Base-by-base conservation (phyloP, 2,797 vertebrate genomes). In the Valencia hispanica region DNA sequence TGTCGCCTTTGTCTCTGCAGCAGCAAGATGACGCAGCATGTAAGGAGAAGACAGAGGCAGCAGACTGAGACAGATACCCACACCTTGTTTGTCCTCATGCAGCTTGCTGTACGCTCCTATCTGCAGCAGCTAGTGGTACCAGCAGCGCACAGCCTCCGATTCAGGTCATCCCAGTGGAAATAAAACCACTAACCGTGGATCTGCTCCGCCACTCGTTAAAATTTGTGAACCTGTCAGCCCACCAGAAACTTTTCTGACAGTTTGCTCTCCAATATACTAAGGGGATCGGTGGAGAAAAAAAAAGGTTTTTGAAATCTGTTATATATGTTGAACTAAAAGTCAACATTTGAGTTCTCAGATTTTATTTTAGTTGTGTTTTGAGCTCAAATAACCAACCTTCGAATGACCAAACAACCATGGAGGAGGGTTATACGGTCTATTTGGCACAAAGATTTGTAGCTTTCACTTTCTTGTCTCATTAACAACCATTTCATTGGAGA, bases 151-250 rank as follows among this genome's bases (percentile, higher is more conserved):
- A 45, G 70, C 36, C 70, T 79, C 57, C 34, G 80, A 79, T 76
- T 72, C 10, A 65, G 85, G 79, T 36, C 71, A 51, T 77, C 84
- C 84, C 82, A 20, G 76, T 51, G 74, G 86, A 79, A 75, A 84
- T 83, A 66, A 84, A 84, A 86, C 79, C 84, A 66, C 47, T 20
- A 41, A 82, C 77, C n/a, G 73, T 79, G 74, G 75, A 83, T 39
- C 61, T 65, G 61, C 61, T 39, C 34, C 10, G 9, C 61, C 34
- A 22, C 32, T 50, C 11, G 45, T 68, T 66, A 68, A 68, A 63
- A 55, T 70, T 30, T 55, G 61, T n/a, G 69, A 72, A 57, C 68
- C 68, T 68, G 17, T 78, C 70, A 18, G 36, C 5, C 43, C 14
- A 7, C 68, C 77, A 68, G 12, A 75, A 78, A 72, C 76, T 34